Conservation (phyloP, 2,888 invertebrate genomes). For the Orthosia gothica region DNA sequence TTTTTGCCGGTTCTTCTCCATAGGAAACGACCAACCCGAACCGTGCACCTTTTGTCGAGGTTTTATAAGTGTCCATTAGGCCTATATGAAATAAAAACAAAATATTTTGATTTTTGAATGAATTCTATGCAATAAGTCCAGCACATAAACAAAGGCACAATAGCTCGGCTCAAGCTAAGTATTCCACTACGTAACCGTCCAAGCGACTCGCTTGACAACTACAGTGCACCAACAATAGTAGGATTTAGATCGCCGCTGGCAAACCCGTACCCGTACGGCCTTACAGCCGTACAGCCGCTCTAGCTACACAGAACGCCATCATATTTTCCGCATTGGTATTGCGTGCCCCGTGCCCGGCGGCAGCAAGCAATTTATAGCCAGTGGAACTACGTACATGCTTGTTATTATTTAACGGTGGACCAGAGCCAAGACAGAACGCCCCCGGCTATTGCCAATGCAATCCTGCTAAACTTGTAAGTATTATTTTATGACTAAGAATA, state of each 20-base stretch:
- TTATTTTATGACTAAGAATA: conserved; percentile 76
- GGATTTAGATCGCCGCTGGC: conserved; percentile 77
- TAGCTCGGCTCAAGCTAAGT: conserved; percentile 40
- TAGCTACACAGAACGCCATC: conserved; percentile 72
- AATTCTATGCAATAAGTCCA: too few species aligned
- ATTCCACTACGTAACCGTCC: conserved; percentile 59
- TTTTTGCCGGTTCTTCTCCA: too few species aligned
- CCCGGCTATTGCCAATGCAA: conserved; percentile 83
- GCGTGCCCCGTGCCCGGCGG: conserved; percentile 90
- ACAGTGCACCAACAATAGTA: conserved; percentile 77
- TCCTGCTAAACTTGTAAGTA: conserved; percentile 81
- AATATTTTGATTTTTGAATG: too few species aligned
- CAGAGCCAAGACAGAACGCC: conserved; percentile 81
- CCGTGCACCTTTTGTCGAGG: too few species aligned
- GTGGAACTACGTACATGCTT: conserved; percentile 83
- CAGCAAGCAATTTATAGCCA: conserved; percentile 89
- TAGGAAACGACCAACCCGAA: too few species aligned
- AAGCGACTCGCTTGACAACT: conserved; percentile 69
- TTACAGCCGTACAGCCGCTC: conserved; percentile 64
- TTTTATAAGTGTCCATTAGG: too few species aligned
- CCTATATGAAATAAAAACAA: too few species aligned
- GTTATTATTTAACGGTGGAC: conserved; percentile 88
- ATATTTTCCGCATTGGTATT: conserved; percentile 91
- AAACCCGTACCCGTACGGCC: conserved; percentile 37
- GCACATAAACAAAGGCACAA: conserved; percentile 54